These are phyloP conservation scores for Chlorops oryzae DNA, from an alignment of 1,140 invertebrate species.

Conservation along the genomic window DNA sequence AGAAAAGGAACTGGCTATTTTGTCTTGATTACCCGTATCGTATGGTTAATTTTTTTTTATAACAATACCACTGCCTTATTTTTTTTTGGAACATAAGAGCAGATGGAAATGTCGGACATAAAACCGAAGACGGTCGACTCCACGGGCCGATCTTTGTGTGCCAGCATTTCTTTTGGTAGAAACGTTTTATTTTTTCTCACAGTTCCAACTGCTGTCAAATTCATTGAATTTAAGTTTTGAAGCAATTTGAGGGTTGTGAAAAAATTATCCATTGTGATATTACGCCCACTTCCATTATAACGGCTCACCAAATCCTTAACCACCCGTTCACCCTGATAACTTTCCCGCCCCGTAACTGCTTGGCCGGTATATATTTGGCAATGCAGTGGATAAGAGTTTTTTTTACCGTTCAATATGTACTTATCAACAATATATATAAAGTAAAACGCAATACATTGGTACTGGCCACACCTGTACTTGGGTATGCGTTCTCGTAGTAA, in stretches of 20 bases:
- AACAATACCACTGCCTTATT: too few relatives aligned
- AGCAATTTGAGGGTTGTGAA: conserved; percentile 17
- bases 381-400: too few relatives aligned
- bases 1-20: too few relatives aligned
- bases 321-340: not conserved
- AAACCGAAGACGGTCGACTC: conserved; percentile 7
- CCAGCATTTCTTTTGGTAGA: conserved; percentile 13
- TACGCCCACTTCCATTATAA: conserved; percentile 16
- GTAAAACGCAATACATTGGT: too few relatives aligned
- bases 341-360: not conserved
- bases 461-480: too few relatives aligned
- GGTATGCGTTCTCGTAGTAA: too few relatives aligned
- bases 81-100: not conserved
- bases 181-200: conserved; percentile 19
- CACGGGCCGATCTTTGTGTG: conserved; percentile 9
- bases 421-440: too few relatives aligned
- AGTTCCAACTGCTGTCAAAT: conserved; percentile 13
- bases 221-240: conserved; percentile 14
- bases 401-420: too few relatives aligned
- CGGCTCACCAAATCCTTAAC: not conserved
- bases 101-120: not conserved
- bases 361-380: conserved; percentile 24
- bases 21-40: too few relatives aligned
- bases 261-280: conserved; percentile 24
- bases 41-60: too few relatives aligned